Evolutionary conservation across 2,797 vertebrate species (phyloP).

Genomic region (Characodon lateralis): DNA sequence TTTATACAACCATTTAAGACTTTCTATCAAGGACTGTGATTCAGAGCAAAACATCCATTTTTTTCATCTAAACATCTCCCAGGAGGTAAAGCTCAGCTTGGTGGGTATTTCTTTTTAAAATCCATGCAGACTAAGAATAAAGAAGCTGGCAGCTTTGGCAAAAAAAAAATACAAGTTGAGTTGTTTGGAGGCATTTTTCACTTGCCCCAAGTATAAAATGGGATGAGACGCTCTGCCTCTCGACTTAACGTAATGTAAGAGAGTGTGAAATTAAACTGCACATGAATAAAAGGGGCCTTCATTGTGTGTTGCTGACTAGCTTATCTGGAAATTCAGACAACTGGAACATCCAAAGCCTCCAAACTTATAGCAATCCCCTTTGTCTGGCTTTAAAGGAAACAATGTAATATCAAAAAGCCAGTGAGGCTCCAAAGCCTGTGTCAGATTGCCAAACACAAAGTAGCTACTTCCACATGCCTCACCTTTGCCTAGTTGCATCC

Average conservation of each 20-base stretch:
- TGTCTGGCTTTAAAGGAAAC: conserved; percentile 78
- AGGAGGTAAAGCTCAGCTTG: conserved; percentile 85
- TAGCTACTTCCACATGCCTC: conserved; percentile 58
- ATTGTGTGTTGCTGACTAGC: conserved; percentile 77
- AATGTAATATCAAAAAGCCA: conserved; percentile 81
- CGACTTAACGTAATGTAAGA: conserved; percentile 84
- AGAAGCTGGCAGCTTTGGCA: conserved; percentile 29
- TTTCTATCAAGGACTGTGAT: conserved; percentile 35
- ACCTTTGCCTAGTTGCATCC: conserved; percentile 40
- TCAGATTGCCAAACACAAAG: conserved; percentile 78
- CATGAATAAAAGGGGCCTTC: conserved; percentile 76
- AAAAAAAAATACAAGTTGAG: conserved; percentile 65
- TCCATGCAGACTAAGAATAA: conserved; percentile 44
- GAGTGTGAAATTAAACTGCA: conserved; percentile 85
- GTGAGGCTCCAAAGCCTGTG: conserved; percentile 75
- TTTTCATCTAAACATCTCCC: conserved; percentile 82
- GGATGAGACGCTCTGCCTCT: conserved; percentile 83
- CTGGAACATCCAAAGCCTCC: conserved; percentile 84
- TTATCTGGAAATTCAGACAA: conserved; percentile 85
- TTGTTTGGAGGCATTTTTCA: conserved; percentile 76
- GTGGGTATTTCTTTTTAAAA: conserved; percentile 86
- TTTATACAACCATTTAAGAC: conserved; percentile 49
- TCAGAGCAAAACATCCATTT: conserved; percentile 31
- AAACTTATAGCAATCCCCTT: conserved; percentile 83
- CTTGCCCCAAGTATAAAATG: conserved; percentile 80